phyloP scores from a whole-genome alignment of 2,797 vertebrate genomes.

The Microchirus variegatus region DNA sequence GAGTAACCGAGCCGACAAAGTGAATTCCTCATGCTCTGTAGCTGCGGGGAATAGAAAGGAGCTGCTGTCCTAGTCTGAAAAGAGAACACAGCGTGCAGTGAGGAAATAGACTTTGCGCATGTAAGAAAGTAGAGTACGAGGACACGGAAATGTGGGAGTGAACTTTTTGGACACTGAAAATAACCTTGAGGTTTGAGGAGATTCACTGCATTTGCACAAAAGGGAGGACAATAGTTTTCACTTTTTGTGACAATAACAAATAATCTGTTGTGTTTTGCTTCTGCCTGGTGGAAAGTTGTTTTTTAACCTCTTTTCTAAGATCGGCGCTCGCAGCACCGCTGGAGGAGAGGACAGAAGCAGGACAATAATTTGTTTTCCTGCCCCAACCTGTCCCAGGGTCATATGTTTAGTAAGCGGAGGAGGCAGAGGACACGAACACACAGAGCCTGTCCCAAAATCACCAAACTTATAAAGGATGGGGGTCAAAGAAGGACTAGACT shows the following conservation, averaged over 20 bases:
- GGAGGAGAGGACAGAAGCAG: slow-evolving; percentile 29
- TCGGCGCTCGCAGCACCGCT: slow-evolving; percentile 19
- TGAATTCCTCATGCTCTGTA: slow-evolving; percentile 43
- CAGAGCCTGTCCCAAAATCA: slow-evolving; percentile 16
- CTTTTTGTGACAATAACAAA: slow-evolving; percentile 40
- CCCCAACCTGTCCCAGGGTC: slow-evolving; percentile 34
- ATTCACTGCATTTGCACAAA: slow-evolving; percentile 23
- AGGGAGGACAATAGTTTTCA: slow-evolving; percentile 26
- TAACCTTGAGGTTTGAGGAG: slow-evolving; percentile 17
- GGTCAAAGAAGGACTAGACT: slow-evolving; percentile 10
- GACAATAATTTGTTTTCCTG: slow-evolving; percentile 22
- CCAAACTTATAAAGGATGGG: slow-evolving; percentile 1
- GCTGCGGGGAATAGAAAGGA: slow-evolving; percentile 8
- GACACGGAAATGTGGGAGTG: slow-evolving; percentile 9
- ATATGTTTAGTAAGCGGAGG: slow-evolving; percentile 19
- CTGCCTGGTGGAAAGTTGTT: slow-evolving; percentile 28
- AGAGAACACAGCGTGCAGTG: background rate
- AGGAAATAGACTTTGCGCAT: slow-evolving; percentile 34
- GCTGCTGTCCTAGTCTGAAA: slow-evolving; percentile 23
- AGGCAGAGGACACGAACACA: slow-evolving; percentile 29
- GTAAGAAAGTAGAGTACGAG: slow-evolving; percentile 17
- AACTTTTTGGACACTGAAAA: slow-evolving; percentile 6
- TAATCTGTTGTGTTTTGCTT: slow-evolving; percentile 20
- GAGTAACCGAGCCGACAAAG: slow-evolving; percentile 21
- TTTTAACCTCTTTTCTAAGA: slow-evolving; percentile 31